Evolutionary conservation across 1,140 invertebrate species (phyloP), one percentile per base, ranked within the genome.

Genomic region (Meloidogyne floridensis): DNA sequence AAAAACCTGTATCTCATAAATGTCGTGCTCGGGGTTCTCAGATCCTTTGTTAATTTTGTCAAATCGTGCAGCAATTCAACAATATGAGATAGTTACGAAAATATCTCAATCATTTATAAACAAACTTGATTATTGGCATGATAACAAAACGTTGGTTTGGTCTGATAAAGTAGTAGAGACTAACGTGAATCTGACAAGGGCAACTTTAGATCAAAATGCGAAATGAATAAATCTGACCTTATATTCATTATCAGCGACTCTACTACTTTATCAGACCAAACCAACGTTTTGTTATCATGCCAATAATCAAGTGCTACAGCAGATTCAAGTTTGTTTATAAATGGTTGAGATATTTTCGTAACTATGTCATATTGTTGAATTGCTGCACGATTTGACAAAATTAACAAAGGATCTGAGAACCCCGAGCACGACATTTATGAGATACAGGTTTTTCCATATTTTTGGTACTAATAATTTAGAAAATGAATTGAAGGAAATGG

Each of bases 141-240:
- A 86, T 72, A 85, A 89, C 80, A 75, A 65, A 75, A 95, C 95
- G 93, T 94, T 98, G 75, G 96, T 96, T 88, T 98, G 96, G 96
- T 96, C 95, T 89, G 96, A 98, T 91, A 32, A 32, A 32, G 32
- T 32, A 32, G 32, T 32, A 32, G 32, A 32, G 32, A 32, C 32
- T 32, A 32, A 32, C 32, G 1, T 32, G 32, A 32, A 32, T 32
- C 32, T 32, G 32, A 32, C 32, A 32, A 2, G 32, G 32, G 32
- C 32, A 32, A 32, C 32, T 32, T 32, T 32, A 32, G 32, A 20
- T 2, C 32, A 32, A 32, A 2, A 32, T 32, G 32, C 32, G 32
- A 32, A 32, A 32, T 32, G 32, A 32, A 32, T 32, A 32, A 32
- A 32, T 32, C 32, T 32, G 32, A 32, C 2, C 32, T 32, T 32